Base-by-base conservation (phyloP, 2,797 vertebrate species). In the Eulemur rubriventer region DNA sequence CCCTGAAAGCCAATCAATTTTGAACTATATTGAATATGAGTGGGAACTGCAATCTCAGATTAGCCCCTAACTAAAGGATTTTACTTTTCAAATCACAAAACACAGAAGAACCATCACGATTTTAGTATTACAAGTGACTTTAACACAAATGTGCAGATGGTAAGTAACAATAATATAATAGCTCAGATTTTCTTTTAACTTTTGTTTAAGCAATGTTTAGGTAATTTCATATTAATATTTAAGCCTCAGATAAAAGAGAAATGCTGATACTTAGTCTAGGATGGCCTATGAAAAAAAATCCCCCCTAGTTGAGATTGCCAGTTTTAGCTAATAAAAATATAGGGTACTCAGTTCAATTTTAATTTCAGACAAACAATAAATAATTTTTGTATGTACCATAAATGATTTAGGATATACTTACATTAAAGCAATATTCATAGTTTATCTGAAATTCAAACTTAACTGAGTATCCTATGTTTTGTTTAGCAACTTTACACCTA, bases 51-150 rank as follows among this genome's bases (percentile, higher is more conserved):
- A 97, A 95, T 81, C 72, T 63, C 48, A 95, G 35, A 73, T 26
- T 82, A 95, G 89, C 95, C 85, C 97, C 98, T 98, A 97, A 82
- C 28, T 97, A 97, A 98, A 96, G 79, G 59, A 88, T 28, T 84
- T 91, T 91, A 20, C 50, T n/a, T 86, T 80, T 95, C 96, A 91
- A 97, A 76, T 91, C 81, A 94, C 5, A 85, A 94, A 96, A 81
- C 16, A 13, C 70, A 93, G 93, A 97, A 94, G 94, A 86, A 91
- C 30, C 86, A 87, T 86, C 63, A 73, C 24, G 20, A 78, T 96
- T 50, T 38, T 93, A 96, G 14, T 59, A n/a, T 96, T 96, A 97
- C 73, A 76, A 96, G 35, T 50, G 76, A 95, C 95, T 98, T 98
- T 93, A 96, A 96, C 7, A 16, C 84, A 76, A 80, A 59, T 55